Base-by-base conservation (phyloP, 2,113 vertebrate genomes). In the Labrus mixtus region DNA sequence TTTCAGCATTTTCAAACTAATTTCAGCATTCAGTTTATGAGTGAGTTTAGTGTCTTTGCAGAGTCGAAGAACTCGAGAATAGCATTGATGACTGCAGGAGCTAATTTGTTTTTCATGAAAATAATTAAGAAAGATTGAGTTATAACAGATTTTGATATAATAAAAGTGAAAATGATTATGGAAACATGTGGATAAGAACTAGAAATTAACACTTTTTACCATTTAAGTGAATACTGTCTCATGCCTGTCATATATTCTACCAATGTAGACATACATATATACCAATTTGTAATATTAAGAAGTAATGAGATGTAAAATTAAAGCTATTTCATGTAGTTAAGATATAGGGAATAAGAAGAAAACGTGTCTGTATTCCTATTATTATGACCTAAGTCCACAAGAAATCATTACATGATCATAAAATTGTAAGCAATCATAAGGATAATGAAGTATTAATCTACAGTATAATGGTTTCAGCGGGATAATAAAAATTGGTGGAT, bases 391-490 rank as follows among this genome's bases (percentile, higher is more conserved):
- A 68, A 80, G 63, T 59, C 61, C 29, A 56, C 54, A 79, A 68
- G 53, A 69, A 33, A 58, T 68, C 57, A 65, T 76, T 68, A 55
- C 50, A 69, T 23, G 22, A 72, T 41, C 50, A 60, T 80, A 64
- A 73, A 78, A 85, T 39, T 33, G 45, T 56, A 61, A 73, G 50
- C 51, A 85, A 63, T 85, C 58, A 77, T 67, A 86, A 29, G 29
- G 61, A 41, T 57, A 37, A 68, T 86, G 80, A 57, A 74, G 85
- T 76, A 78, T 82, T 79, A 79, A 87, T 87, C n/a, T 57, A 65
- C 48, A 78, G 46, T 51, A 15, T 68, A 80, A 80, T 75, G 36
- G 75, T 76, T 75, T 80, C 22, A 60, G 45, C 68, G 41, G 67
- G 65, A 63, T 78, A 69, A 83, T 87, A 45, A 73, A 85, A 83